Evolutionary conservation across 2,888 invertebrate genomes (phyloP), one percentile per base, ranked within the genome.

Genomic region (Ophion ellenae): DNA sequence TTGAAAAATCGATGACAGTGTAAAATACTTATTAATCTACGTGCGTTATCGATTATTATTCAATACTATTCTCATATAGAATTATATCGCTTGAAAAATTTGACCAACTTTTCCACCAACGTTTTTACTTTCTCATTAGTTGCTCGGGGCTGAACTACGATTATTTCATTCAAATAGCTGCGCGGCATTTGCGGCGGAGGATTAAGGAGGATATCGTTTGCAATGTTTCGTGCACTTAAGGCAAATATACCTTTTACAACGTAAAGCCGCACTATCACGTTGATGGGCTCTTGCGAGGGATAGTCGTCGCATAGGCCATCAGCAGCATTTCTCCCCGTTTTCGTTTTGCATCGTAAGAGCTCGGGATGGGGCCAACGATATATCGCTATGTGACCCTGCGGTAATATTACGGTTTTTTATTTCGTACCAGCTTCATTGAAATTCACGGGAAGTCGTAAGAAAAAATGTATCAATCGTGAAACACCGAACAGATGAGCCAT

Each of bases 221-320:
- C 32, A 75, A 75, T 76, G 70, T 70, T 69, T 70, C 75, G 63
- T 47, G 81, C 45, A 70, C 61, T 63, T 32, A 40, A 28, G 32
- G 59, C n/a, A 64, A 75, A 64, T 53, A 36, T 85, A 93, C 94
- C 94, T 91, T 91, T 92, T 84, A 94, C 94, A 47, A 97, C 94
- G 93, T 99, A 99, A 0, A 98, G 95, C 45, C 98, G 95, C 3
- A 98, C 96, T 28, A 97, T 90, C 89, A 96, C 96, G 81, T 95
- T 95, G 17, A 96, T 93, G 0, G 96, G 95, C 3, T 95, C 95
- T 89, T 96, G 97, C 36, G 94, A 93, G 0, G 97, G 97, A 90
- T 96, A 95, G 80, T 96, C 95, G 81, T 94, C 93, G 89, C 96
- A 96, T 75, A 96, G 94, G n/a, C 95, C 97, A 88, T 95, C 93